These are phyloP conservation scores for Barnardius zonarius DNA, from an alignment of 2,113 vertebrate species.

Conservation along the genomic window DNA sequence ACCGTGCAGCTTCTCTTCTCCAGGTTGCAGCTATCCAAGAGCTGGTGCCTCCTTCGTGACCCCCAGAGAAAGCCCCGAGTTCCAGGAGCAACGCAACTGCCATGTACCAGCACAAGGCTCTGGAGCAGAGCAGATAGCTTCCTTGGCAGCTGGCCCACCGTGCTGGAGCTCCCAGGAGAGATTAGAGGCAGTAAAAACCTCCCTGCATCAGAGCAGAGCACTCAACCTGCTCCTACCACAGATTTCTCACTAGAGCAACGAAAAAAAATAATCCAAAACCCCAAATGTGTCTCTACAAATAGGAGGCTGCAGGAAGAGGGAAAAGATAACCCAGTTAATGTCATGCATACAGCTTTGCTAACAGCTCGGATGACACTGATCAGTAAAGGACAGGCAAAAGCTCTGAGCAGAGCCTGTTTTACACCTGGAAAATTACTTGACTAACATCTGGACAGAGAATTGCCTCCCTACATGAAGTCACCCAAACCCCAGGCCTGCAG, in stretches of 20 bases:
- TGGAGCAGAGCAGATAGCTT: constrained; percentile 45
- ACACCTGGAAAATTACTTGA: neutral
- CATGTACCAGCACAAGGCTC: neutral
- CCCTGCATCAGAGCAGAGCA: neutral
- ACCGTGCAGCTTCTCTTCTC: neutral
- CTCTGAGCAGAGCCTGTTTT: neutral
- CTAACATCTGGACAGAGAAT: neutral
- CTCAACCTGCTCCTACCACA: constrained; percentile 40
- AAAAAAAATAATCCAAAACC: neutral
- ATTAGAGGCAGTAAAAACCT: constrained; percentile 24
- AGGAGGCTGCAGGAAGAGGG: neutral
- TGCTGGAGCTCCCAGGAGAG: constrained; percentile 31
- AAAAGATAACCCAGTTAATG: neutral
- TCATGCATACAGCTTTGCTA: neutral
- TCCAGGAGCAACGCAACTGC: neutral
- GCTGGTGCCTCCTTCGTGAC: neutral
- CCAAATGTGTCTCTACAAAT: neutral
- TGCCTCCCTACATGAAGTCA: neutral
- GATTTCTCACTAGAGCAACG: constrained; percentile 7
- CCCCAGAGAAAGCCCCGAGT: neutral
- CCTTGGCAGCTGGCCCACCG: constrained; percentile 2
- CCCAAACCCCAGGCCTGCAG: neutral
- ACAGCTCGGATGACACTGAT: neutral
- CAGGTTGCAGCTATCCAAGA: neutral
- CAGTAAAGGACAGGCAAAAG: neutral